Evolutionary conservation across 2,888 invertebrate species (phyloP), one percentile per base, ranked within the genome.

Genomic region (Cybosia mesomella): DNA sequence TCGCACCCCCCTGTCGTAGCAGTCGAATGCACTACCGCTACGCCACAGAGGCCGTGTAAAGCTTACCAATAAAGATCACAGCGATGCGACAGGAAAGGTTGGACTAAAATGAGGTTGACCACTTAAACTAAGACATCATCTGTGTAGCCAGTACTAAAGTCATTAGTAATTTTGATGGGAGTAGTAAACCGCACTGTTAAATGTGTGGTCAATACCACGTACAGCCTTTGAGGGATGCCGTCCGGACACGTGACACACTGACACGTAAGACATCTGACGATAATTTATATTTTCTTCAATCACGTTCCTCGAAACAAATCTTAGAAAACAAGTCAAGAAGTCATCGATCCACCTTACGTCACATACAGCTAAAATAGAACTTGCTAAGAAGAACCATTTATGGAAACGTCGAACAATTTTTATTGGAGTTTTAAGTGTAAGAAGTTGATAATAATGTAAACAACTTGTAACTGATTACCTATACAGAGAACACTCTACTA

Each of bases 201-300:
- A 21, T 9, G 13, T 18, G 54, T 36, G 62, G 28, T 7, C 1
- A 15, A 34, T 4, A 15, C 62, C 62, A 9, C 62, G 62, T 62
- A 28, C 39, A 18, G 1, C n/a, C 28, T 13, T 53, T 39, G 28
- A 22, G 34, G 7, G 34, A 22, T 34, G 21, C 4, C 10, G 15
- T 57, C 39, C 13, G 15, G 7, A 22, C 59, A 60, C 59, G 58
- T 66, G 66, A 65, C 66, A 66, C 10, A 66, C 34, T 43, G 43
- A 55, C 39, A 57, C 55, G 28, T 58, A 65, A 49, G 24, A 34
- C 53, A 18, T 28, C 43, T 60, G 58, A 54, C 49, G n/a, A 59
- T 58, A 58, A 34, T 58, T 18, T 58, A 58, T 22, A 57, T 18
- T 58, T 58, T 58, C 32, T 58, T 28, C 15, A 55, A 24, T 49